phyloP scores from a whole-genome alignment of 2,113 vertebrate species.

The Lamprotornis superbus region DNA sequence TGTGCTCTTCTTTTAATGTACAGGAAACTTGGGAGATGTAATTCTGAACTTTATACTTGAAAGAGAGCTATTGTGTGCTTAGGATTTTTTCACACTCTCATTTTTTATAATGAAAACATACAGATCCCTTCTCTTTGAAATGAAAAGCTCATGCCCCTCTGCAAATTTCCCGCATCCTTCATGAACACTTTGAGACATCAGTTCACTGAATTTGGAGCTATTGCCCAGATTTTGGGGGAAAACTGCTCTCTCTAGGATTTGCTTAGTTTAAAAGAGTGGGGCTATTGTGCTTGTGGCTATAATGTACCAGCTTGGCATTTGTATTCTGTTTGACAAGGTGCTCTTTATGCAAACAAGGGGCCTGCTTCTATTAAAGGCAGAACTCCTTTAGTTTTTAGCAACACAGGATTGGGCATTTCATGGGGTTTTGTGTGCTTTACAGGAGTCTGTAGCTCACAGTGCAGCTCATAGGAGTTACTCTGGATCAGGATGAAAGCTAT shows the following conservation, averaged over 20 bases:
- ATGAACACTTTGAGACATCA: neutral
- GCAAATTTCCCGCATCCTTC: conserved; percentile 14
- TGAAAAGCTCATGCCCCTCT: neutral
- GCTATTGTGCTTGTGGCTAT: conserved; percentile 30
- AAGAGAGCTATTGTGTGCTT: neutral
- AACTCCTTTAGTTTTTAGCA: neutral
- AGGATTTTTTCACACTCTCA: neutral
- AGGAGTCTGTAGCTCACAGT: neutral
- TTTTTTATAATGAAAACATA: conserved; percentile 15
- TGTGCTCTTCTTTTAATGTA: conserved; percentile 42
- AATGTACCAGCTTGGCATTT: conserved; percentile 4
- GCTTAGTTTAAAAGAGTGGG: conserved; percentile 5
- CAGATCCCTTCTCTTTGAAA: neutral
- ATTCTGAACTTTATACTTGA: conserved; percentile 53
- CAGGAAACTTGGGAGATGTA: conserved; percentile 52
- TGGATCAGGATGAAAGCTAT: neutral
- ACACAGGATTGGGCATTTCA: neutral
- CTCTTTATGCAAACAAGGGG: conserved; percentile 26
- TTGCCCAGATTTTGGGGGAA: neutral
- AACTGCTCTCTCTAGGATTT: neutral
- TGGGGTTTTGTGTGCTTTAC: neutral
- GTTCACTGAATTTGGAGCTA: neutral
- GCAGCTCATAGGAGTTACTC: neutral
- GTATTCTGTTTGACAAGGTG: conserved; percentile 17
- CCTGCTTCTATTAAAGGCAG: conserved; percentile 3